Conservation (phyloP, 2,888 invertebrate genomes). For the Blastobasis adustella region DNA sequence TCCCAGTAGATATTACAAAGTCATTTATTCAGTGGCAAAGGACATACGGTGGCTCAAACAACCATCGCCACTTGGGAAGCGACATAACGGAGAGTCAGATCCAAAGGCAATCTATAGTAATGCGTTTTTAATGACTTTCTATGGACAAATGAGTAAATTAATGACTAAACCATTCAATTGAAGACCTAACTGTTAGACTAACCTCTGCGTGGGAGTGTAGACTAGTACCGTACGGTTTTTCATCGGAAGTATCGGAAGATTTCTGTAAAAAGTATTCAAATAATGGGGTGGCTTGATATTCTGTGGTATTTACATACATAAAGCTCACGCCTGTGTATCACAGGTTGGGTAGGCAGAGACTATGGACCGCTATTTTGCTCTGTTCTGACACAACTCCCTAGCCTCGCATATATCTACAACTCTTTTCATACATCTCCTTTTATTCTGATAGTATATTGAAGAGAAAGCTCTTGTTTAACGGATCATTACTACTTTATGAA, state of each 20-base stretch:
- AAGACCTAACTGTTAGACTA: slow-evolving; percentile 4
- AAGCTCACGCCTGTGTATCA: too few species aligned
- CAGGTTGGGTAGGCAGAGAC: too few species aligned
- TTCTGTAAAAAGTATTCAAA: too few species aligned
- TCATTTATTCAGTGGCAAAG: slow-evolving; percentile 10
- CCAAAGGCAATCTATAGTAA: slow-evolving; percentile 16
- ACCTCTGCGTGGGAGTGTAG: background rate
- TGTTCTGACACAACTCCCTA: too few species aligned
- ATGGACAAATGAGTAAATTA: slow-evolving; percentile 18
- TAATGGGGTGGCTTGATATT: too few species aligned
- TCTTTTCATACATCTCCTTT: too few species aligned
- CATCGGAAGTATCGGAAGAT: too few species aligned
- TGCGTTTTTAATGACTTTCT: slow-evolving; percentile 24
- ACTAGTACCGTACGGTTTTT: background rate
- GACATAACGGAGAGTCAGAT: slow-evolving; percentile 20
- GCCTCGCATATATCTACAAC: too few species aligned
- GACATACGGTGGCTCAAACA: slow-evolving; percentile 15
- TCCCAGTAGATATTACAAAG: background rate
- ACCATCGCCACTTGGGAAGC: slow-evolving; percentile 14
- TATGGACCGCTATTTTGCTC: too few species aligned
- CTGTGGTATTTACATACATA: too few species aligned
- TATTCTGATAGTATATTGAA: background rate
- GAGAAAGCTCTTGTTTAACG: background rate
- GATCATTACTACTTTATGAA: too few species aligned
- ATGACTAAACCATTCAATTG: background rate